Percentiles rank a stretch among this genome's conserved stretches.
Evolutionary conservation across 2,888 invertebrate genomes (phyloP).

Genomic region (Synanthedon andrenaeformis): DNA sequence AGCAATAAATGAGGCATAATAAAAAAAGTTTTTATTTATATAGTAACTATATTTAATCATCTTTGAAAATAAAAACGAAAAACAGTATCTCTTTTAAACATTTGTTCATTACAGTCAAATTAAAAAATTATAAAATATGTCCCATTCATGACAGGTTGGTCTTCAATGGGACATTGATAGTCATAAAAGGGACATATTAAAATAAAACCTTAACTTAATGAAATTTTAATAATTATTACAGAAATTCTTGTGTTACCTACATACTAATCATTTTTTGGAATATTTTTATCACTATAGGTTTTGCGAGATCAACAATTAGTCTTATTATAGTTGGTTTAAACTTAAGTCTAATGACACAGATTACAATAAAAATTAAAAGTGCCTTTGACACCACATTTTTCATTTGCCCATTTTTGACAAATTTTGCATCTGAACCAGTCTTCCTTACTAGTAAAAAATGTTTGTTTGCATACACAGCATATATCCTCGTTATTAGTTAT

Average conservation of each 20-base stretch:
- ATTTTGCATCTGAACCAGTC: neutral
- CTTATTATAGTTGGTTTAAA: too few species aligned
- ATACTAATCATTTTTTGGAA: too few species aligned
- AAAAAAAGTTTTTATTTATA: neutral
- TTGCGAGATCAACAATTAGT: too few species aligned
- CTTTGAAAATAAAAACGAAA: neutral
- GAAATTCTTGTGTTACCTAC: too few species aligned
- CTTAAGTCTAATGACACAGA: neutral
- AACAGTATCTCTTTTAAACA: neutral
- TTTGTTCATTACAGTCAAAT: neutral
- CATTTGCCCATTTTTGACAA: neutral
- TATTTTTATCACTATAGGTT: too few species aligned
- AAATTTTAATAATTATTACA: too few species aligned
- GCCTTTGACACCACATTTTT: neutral
- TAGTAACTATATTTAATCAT: neutral
- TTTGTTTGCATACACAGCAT: neutral
- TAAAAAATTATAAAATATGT: neutral
- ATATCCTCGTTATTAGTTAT: neutral
- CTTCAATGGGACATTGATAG: neutral
- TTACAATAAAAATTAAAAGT: neutral
- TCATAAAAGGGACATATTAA: neutral
- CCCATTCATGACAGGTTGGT: neutral
- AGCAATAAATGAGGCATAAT: neutral
- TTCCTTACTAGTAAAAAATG: neutral
- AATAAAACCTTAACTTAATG: too few species aligned